Evolutionary conservation across 2,797 vertebrate genomes (phyloP).

Genomic region (Phrynocephalus guinanensis): DNA sequence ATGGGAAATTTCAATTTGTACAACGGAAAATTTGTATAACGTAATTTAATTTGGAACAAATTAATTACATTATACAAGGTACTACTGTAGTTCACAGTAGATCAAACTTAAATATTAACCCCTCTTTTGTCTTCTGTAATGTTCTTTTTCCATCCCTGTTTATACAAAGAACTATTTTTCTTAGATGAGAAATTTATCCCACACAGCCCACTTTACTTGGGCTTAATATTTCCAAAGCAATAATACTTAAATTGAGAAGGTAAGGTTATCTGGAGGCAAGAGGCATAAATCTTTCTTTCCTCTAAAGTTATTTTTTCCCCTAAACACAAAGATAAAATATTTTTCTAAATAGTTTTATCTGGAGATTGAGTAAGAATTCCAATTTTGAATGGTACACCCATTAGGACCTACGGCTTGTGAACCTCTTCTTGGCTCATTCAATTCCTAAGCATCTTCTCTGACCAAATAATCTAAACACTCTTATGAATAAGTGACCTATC

Average conservation of each 20-base stretch:
- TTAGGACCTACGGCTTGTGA: background rate
- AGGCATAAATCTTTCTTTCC: background rate
- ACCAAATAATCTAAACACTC: background rate
- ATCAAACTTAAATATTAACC: constrained; percentile 6
- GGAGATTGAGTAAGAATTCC: background rate
- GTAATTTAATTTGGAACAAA: no score
- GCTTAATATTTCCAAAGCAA: constrained; percentile 29
- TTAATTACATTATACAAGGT: no score
- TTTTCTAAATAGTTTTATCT: background rate
- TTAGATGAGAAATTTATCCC: constrained; percentile 37
- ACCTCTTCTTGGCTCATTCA: background rate
- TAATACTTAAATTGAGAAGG: constrained; percentile 30
- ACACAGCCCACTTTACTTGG: constrained; percentile 34
- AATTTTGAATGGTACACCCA: background rate
- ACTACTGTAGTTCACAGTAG: background rate
- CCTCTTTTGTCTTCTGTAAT: constrained; percentile 25
- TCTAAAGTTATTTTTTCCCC: background rate
- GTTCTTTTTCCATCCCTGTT: constrained; percentile 35
- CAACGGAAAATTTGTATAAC: no score
- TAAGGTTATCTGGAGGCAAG: background rate
- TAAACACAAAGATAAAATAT: background rate
- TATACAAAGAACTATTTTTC: constrained; percentile 19
- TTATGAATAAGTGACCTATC: background rate
- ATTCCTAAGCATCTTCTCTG: background rate
- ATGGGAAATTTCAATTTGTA: no score